A percentile compares a stretch with the other conserved stretches of the same genome.
These are phyloP conservation scores for Stramonita haemastoma DNA, from an alignment of 2,888 invertebrate genomes.

Conservation along the genomic window DNA sequence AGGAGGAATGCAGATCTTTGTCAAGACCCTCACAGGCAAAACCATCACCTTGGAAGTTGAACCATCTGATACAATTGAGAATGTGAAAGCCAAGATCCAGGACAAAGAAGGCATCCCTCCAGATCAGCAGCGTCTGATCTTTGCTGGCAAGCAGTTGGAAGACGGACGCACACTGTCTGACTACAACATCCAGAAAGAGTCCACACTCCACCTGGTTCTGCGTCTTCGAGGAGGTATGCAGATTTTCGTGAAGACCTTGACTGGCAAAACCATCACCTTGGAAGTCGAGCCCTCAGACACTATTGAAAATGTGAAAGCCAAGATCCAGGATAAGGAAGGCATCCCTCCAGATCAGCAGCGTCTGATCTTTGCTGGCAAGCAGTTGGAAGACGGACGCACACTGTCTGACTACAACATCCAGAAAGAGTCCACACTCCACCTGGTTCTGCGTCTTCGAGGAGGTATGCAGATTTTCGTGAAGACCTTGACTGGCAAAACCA, in stretches of 20 bases:
- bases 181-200: conserved; percentile 86
- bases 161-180: conserved; percentile 92
- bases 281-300: conserved; percentile 48
- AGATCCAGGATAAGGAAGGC: conserved; percentile 59
- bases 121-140: conserved; percentile 46
- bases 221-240: conserved; percentile 79
- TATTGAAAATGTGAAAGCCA: conserved; percentile 80
- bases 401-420: conserved; percentile 96
- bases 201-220: conserved; percentile 88
- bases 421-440: conserved; percentile 94
- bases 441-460: conserved; percentile 88
- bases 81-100: conserved; percentile 80
- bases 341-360: conserved; percentile 47
- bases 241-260: conserved; percentile 83
- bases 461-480: conserved; percentile 57
- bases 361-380: conserved; percentile 74
- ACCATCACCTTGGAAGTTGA: conserved; percentile 47
- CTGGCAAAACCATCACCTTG: conserved; percentile 63
- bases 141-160: conserved; percentile 84
- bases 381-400: conserved; percentile 88
- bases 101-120: conserved; percentile 58
- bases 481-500: conserved; percentile 47
- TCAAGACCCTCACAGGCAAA: conserved; percentile 56
- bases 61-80: conserved; percentile 47
- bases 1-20: conserved; percentile 95